Evolutionary conservation across 2,888 invertebrate genomes (phyloP), one percentile per base, ranked within the genome.

Genomic region (Leptopilina syphax): DNA sequence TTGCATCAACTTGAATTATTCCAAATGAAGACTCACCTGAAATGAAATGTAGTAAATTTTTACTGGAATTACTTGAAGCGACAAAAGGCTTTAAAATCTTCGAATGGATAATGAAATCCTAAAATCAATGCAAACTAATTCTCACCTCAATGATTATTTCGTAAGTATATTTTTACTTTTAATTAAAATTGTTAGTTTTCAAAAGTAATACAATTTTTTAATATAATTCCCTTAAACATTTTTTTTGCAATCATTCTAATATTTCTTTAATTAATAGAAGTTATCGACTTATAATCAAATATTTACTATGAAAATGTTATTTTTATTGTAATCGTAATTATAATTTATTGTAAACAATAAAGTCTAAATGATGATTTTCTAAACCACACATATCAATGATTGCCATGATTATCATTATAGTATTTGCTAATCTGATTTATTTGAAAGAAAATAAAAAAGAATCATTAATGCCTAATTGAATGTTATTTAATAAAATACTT

Each of bases 381-480:
- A 34, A 54, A 73, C 73, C 73, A 73, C 73, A 54, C n/a, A 73
- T 27, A 73, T 73, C 54, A 24, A 73, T 73, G 73, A 73, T 73
- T 73, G 73, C 73, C 73, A 13, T 73, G 73, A 73, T 73, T 73
- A 73, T 73, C 27, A 24, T 57, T 34, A 13, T 50, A 73, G 73
- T 73, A 73, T 73, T 73, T 73, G 73, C 82, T 83, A 80, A 80
- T 77, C 81, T 80, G 78, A 65, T 3, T 70, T 44, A 70, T 65
- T 67, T 65, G 34, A 34, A 34, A 34, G 34, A 34, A n/a, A n/a
- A 82, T 47, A 65, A 79, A 77, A 82, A 63, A 65, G 80, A 77
- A 81, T 83, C 60, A 81, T 73, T 67, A 1, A 44, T 12, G 8
- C 80, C 34, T 4, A 79, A 76, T 24, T 18, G 18, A 63, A 34